phyloP scores from a whole-genome alignment of 2,797 vertebrate genomes.

The Iguana delicatissima region DNA sequence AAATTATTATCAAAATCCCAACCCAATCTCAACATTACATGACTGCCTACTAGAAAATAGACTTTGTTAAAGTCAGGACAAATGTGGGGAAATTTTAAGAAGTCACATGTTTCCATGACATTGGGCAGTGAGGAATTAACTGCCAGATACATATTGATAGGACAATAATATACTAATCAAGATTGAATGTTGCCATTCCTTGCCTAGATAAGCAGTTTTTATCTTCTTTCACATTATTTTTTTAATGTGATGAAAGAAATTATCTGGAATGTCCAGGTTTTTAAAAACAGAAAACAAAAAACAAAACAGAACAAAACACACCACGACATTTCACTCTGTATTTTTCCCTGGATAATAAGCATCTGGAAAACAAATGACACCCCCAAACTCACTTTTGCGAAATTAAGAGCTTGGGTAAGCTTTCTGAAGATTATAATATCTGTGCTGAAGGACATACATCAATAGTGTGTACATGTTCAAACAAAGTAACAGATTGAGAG shows the following conservation, averaged over 20 bases:
- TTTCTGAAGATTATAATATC: neutral
- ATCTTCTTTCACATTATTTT: neutral
- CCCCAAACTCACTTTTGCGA: neutral
- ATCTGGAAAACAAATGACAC: neutral
- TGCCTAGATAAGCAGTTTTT: constrained; percentile 11
- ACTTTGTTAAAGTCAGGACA: constrained; percentile 32
- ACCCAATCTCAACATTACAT: constrained; percentile 21
- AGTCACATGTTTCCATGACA: neutral
- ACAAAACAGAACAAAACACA: no score
- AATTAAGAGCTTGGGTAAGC: neutral
- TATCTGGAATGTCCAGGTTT: neutral
- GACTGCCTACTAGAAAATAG: constrained; percentile 14
- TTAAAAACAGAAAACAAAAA: no score
- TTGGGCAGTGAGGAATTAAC: neutral
- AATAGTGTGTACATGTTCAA: neutral
- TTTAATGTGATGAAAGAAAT: neutral
- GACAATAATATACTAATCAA: neutral
- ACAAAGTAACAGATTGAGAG: neutral
- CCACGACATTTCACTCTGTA: no score
- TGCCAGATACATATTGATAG: neutral
- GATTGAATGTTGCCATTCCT: neutral
- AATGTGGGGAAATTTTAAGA: constrained; percentile 39
- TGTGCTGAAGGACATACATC: neutral
- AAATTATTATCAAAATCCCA: constrained; percentile 41
- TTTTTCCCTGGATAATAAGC: neutral